Percentiles rank a stretch among this genome's conserved stretches.
phyloP scores from a whole-genome alignment of 2,888 invertebrate species.

The Oscheius sp. region DNA sequence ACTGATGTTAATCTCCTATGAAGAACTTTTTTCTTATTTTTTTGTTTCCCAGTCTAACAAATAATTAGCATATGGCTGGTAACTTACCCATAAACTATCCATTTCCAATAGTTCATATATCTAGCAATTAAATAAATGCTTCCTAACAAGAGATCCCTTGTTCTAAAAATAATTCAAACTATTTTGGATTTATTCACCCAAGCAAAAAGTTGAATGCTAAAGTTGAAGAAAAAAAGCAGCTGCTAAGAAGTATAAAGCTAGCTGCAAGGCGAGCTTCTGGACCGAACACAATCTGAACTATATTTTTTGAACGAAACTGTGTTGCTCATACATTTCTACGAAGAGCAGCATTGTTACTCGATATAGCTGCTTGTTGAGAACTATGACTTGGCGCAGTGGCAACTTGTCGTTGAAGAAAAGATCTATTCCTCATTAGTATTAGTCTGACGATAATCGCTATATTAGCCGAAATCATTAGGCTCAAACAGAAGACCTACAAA shows the following conservation, averaged over 20 bases:
- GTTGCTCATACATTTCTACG: no score
- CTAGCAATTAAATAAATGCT: not conserved
- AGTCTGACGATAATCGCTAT: not conserved
- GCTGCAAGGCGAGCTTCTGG: not conserved
- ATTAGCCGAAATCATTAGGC: not conserved
- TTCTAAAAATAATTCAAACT: not conserved
- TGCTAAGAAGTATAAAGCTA: conserved; percentile 1
- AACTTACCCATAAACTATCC: conserved; percentile 2
- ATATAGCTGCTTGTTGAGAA: not conserved
- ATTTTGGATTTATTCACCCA: not conserved
- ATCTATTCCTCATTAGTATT: no score
- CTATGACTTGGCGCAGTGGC: no score
- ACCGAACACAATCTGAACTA: not conserved
- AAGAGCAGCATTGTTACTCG: no score
- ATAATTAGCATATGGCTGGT: not conserved
- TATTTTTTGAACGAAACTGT: no score
- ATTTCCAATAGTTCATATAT: conserved; percentile 1
- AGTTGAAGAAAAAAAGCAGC: conserved; percentile 4
- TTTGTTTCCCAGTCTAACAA: conserved; percentile 3
- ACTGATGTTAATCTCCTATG: not conserved
- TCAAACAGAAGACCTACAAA: not conserved
- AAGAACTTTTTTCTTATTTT: conserved; percentile 3
- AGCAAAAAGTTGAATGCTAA: not conserved
- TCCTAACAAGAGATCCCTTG: not conserved
- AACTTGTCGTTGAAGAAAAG: no score